phyloP scores from a whole-genome alignment of 2,797 vertebrate species.

The Scleropages formosus region DNA sequence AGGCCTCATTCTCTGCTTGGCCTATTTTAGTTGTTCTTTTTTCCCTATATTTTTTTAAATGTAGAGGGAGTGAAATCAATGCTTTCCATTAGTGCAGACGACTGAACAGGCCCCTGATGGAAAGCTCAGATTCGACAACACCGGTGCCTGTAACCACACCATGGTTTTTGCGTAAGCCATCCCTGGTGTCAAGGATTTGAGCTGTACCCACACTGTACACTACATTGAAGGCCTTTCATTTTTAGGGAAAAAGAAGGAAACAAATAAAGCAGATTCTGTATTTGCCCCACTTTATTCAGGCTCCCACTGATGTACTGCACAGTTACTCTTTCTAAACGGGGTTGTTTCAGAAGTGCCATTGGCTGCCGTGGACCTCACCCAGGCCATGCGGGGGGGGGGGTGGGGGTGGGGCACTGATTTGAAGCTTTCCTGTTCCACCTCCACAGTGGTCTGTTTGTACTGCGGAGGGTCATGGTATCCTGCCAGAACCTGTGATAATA shows the following conservation, averaged over 20 bases:
- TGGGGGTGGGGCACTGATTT: background rate
- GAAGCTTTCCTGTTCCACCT: background rate
- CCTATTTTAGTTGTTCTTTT: background rate
- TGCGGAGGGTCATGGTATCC: background rate
- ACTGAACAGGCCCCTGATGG: constrained; percentile 54
- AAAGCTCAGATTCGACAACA: constrained; percentile 43
- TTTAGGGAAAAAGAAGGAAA: background rate
- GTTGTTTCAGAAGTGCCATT: background rate
- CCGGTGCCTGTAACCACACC: constrained; percentile 52
- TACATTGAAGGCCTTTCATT: constrained; percentile 19
- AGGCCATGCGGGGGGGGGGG: too few species aligned
- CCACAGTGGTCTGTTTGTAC: background rate
- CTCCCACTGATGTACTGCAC: background rate
- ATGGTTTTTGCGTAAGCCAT: constrained; percentile 60
- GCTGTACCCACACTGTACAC: background rate
- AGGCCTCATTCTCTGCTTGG: background rate
- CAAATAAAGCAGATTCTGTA: constrained; percentile 18
- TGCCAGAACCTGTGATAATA: background rate
- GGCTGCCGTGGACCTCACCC: background rate
- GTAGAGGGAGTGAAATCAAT: constrained; percentile 65
- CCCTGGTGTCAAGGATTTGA: constrained; percentile 43
- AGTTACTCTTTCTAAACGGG: background rate
- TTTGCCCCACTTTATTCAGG: background rate
- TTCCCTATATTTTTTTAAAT: constrained; percentile 47
- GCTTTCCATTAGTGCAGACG: constrained; percentile 68